Evolutionary conservation across 2,113 vertebrate species (phyloP).

Genomic region (Pachyramphus minor): DNA sequence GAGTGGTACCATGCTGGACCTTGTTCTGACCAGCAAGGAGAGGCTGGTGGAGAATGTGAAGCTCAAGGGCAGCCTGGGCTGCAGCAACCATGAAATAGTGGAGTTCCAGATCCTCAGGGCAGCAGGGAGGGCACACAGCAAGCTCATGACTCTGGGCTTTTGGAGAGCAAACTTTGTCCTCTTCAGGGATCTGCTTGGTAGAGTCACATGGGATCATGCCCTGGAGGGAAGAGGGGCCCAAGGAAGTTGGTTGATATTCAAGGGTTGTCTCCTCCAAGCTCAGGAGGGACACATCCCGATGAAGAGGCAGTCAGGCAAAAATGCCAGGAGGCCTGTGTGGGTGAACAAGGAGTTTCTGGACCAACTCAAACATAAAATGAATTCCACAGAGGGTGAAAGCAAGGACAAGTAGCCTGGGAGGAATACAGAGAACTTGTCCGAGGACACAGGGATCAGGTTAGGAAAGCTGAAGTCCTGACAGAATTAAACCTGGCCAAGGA

Average conservation of each 20-base stretch:
- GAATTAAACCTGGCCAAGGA: background rate
- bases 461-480: background rate
- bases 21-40: background rate
- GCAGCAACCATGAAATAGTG: background rate
- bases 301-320: background rate
- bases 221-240: background rate
- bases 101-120: background rate
- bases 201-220: background rate
- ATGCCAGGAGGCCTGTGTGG: background rate
- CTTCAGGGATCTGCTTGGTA: background rate
- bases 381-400: background rate
- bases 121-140: background rate
- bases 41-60: background rate
- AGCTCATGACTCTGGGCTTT: background rate
- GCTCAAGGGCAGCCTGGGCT: background rate
- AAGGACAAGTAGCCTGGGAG: background rate
- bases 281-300: background rate
- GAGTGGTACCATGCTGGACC: background rate
- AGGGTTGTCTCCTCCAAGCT: background rate
- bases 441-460: background rate
- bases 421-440: background rate
- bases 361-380: background rate
- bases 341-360: background rate
- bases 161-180: background rate
- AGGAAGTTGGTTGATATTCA: background rate